Percentiles rank a stretch among this genome's conserved stretches.
These are phyloP conservation scores for Zaprionus taronus DNA, from an alignment of 1,140 invertebrate species.

Conservation along the genomic window DNA sequence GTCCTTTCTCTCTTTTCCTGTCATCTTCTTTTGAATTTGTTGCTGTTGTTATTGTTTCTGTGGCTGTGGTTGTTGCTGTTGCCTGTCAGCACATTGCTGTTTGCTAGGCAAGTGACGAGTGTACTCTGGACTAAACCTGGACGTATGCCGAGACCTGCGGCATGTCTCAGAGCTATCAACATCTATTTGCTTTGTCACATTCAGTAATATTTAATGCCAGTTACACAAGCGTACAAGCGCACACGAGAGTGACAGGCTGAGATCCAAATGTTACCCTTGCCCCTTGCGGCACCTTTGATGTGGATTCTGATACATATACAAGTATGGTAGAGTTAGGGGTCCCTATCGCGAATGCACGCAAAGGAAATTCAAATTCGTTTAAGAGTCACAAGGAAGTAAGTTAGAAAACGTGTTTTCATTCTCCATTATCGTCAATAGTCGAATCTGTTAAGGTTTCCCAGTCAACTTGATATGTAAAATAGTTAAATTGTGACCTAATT, in stretches of 20 bases:
- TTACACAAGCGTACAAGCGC: constrained; percentile 37
- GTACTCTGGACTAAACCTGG: constrained; percentile 37
- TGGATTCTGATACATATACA: constrained; percentile 9
- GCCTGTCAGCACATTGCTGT: constrained; percentile 74
- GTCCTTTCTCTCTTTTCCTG: constrained; percentile 6
- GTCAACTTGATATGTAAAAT: too few relatives aligned
- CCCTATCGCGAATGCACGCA: too few relatives aligned
- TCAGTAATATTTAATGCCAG: constrained; percentile 68
- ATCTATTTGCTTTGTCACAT: constrained; percentile 74
- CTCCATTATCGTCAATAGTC: too few relatives aligned
- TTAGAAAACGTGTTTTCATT: too few relatives aligned
- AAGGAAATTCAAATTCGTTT: too few relatives aligned
- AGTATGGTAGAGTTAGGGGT: too few relatives aligned
- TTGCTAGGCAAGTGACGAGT: constrained; percentile 62
- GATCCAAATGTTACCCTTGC: constrained; percentile 39
- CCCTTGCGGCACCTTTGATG: constrained; percentile 53
- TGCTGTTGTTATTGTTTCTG: constrained; percentile 42
- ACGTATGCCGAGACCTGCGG: constrained; percentile 45
- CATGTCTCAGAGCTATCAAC: constrained; percentile 62
- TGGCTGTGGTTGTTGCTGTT: constrained; percentile 36
- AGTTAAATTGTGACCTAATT: too few relatives aligned
- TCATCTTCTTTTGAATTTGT: constrained; percentile 35
- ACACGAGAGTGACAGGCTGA: constrained; percentile 34
- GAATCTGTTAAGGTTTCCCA: too few relatives aligned
- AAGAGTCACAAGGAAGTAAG: too few relatives aligned